Evolutionary conservation across 2,797 vertebrate genomes (phyloP), one percentile per base, ranked within the genome.

Genomic region (Monodelphis domestica): DNA sequence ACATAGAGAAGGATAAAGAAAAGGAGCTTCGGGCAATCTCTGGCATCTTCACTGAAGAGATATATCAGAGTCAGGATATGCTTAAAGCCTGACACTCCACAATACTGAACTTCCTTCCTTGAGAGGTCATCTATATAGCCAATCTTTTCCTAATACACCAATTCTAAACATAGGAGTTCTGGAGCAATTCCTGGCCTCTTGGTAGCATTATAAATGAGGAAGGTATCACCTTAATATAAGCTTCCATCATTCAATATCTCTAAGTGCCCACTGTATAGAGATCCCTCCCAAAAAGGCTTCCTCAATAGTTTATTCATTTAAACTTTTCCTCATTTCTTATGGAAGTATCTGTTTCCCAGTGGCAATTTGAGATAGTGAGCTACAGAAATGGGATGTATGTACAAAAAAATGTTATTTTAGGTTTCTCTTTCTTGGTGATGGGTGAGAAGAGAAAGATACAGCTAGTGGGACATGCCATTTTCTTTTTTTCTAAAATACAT

Each of bases 391-490:
- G 38, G 38, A 24, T 45, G 24, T 21, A 45, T 45, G 38, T 21
- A 38, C 17, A 21, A n/a, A n/a, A n/a, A 45, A 45, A 5, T 78
- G 38, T 45, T 45, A 38, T 45, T 78, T 78, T 78, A 78, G 38
- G 70, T 78, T 78, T 78, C 38, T 38, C n/a, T 78, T 38, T 78
- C 38, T 45, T 45, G 21, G 21, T 78, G 38, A 59, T 63, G 1
- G 33, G 12, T 63, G 33, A 0, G 4, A 26, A 10, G 1, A 0
- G 4, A 26, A 5, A 0, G 17, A 2, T 7, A 21, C 4, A 15
- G 70, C 38, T 38, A 78, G 21, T 78, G 11, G 5, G 38, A 45
- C 7, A 45, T 78, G 7, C 38, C n/a, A n/a, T n/a, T n/a, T n/a
- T n/a, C n/a, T n/a, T n/a, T n/a, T n/a, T n/a, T n/a, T n/a, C n/a